These are phyloP conservation scores for Falco punctatus DNA, from an alignment of 2,113 vertebrate genomes.

Conservation along the genomic window DNA sequence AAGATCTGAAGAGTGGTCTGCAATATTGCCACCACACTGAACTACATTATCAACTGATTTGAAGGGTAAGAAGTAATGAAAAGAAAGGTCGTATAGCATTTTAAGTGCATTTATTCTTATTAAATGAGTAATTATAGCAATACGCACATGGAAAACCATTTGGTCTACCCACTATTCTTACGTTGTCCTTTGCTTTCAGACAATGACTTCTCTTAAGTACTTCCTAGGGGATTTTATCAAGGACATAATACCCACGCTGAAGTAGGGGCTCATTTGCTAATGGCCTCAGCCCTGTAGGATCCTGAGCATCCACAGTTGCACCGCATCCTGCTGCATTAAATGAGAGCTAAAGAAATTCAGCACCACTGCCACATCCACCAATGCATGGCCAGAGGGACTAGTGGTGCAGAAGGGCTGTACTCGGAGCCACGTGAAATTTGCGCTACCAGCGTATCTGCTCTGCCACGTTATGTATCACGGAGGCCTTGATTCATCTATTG, in stretches of 20 bases:
- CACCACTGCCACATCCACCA: fast-evolving
- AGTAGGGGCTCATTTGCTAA: neutral
- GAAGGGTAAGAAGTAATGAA: neutral
- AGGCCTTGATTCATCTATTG: conserved; percentile 69
- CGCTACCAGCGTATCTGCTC: neutral
- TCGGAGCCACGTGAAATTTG: neutral
- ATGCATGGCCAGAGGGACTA: fast-evolving
- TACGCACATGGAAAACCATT: conserved; percentile 16
- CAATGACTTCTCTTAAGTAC: conserved; percentile 28
- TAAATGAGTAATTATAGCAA: conserved; percentile 24
- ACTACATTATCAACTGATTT: neutral
- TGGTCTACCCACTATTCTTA: neutral
- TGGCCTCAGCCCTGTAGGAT: neutral
- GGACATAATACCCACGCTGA: neutral
- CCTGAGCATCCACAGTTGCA: fast-evolving
- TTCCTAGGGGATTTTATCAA: neutral
- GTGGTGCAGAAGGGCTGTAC: neutral
- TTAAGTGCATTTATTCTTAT: conserved; percentile 21
- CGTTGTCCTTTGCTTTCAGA: neutral
- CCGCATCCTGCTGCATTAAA: neutral
- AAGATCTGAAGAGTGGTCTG: neutral
- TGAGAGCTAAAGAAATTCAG: neutral
- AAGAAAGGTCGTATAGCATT: neutral
- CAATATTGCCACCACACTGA: neutral
- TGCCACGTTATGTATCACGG: neutral